Evolutionary conservation across 2,797 vertebrate species (phyloP).

Genomic region (Fundulus diaphanus): DNA sequence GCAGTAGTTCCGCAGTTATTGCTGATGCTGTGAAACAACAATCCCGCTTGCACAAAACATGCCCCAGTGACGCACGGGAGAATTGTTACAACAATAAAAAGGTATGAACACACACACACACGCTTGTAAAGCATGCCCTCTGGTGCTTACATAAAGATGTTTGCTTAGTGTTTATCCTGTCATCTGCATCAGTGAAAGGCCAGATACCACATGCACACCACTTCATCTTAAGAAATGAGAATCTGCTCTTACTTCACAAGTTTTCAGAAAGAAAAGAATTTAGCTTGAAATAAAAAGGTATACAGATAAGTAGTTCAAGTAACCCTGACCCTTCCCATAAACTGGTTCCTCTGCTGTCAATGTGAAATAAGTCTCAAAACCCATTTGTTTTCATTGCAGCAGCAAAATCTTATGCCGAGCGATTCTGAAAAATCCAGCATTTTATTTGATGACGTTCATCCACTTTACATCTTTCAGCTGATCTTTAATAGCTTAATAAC

Average conservation of each 20-base stretch:
- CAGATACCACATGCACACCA: background rate
- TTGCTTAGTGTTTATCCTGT: constrained; percentile 14
- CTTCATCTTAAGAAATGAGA: background rate
- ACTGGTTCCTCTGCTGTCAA: no score
- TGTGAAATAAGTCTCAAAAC: no score
- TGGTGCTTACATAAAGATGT: constrained; percentile 52
- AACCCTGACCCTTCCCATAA: no score
- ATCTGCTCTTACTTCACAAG: background rate
- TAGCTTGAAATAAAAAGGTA: background rate
- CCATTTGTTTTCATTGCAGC: no score
- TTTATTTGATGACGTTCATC: background rate
- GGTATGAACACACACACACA: constrained; percentile 36
- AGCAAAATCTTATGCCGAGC: background rate
- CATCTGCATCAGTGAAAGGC: background rate
- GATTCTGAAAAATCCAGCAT: background rate
- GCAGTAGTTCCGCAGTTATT: constrained; percentile 67
- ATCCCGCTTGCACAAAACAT: constrained; percentile 72
- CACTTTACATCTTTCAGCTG: background rate
- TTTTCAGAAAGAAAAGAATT: background rate
- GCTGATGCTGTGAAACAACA: constrained; percentile 78
- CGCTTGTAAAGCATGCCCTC: constrained; percentile 60
- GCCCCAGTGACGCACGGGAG: constrained; percentile 59
- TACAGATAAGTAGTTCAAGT: no score
- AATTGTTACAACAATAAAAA: constrained; percentile 71
- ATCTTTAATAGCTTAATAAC: no score